Conservation (phyloP, 2,797 vertebrate species). For the Lepus townsendii region DNA sequence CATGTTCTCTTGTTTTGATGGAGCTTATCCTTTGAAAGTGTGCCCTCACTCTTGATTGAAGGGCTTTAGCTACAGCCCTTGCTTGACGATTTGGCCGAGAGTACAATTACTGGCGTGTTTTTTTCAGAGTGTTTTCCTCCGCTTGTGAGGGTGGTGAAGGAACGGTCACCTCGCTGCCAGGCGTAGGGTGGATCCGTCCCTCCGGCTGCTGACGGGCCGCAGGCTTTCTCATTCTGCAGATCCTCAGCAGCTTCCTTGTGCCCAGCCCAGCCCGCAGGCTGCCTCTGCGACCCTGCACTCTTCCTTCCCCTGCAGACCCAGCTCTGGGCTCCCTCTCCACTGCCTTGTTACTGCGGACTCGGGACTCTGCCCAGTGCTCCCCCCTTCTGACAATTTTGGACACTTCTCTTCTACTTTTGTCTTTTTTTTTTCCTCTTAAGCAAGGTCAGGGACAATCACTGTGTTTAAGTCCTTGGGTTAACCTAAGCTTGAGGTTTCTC, state of each 20-base stretch:
- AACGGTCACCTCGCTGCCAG: not conserved
- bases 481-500: not conserved
- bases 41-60: not conserved
- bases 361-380: not conserved
- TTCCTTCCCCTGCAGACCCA: too few relatives aligned
- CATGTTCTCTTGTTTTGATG: not conserved
- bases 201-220: not conserved
- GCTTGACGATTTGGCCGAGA: slow-evolving; percentile 19
- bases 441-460: not conserved
- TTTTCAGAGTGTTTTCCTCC: slow-evolving; percentile 41
- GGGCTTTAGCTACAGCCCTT: not conserved
- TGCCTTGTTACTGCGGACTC: not conserved
- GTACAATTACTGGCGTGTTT: slow-evolving; percentile 56
- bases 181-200: not conserved
- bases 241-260: not conserved
- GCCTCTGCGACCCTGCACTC: too few relatives aligned
- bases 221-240: not conserved
- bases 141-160: not conserved
- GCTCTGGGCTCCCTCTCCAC: not conserved
- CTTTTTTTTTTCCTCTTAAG: not conserved
- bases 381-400: not conserved
- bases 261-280: not conserved
- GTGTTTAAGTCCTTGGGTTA: not conserved
- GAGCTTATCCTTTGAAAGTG: not conserved
- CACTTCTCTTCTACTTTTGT: not conserved